phyloP scores from a whole-genome alignment of 2,888 invertebrate species.

The Callosobruchus maculatus region DNA sequence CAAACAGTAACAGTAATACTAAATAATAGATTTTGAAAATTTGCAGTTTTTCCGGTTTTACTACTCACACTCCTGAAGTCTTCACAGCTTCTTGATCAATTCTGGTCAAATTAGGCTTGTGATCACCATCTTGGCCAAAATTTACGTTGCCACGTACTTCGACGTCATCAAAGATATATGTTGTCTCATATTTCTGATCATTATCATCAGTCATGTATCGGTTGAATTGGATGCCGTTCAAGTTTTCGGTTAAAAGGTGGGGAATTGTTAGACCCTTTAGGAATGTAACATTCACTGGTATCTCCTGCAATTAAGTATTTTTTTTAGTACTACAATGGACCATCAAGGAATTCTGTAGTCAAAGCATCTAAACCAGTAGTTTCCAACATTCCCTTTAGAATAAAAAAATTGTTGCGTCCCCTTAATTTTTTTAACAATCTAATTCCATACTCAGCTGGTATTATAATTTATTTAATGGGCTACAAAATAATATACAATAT shows the following conservation, averaged over 20 bases:
- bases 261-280: conserved; percentile 34
- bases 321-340: too few species aligned
- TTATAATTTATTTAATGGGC: too few species aligned
- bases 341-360: too few species aligned
- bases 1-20: too few species aligned
- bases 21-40: too few species aligned
- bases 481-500: too few species aligned
- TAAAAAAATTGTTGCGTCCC: too few species aligned
- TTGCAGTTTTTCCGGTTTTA: too few species aligned
- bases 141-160: conserved; percentile 36
- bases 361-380: too few species aligned
- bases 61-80: conserved; percentile 33
- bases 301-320: conserved; percentile 27
- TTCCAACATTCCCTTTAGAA: too few species aligned
- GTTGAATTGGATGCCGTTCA: conserved; percentile 35
- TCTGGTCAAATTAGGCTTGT: conserved; percentile 36
- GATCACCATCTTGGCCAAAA: conserved; percentile 22
- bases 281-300: conserved; percentile 36
- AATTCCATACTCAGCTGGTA: too few species aligned
- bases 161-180: conserved; percentile 39
- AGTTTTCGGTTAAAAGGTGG: conserved; percentile 31
- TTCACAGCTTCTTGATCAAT: conserved; percentile 35
- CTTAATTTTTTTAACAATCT: too few species aligned
- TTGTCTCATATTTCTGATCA: conserved; percentile 25
- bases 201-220: conserved; percentile 37